phyloP scores from a whole-genome alignment of 1,140 invertebrate genomes.

The Lethocerus indicus region DNA sequence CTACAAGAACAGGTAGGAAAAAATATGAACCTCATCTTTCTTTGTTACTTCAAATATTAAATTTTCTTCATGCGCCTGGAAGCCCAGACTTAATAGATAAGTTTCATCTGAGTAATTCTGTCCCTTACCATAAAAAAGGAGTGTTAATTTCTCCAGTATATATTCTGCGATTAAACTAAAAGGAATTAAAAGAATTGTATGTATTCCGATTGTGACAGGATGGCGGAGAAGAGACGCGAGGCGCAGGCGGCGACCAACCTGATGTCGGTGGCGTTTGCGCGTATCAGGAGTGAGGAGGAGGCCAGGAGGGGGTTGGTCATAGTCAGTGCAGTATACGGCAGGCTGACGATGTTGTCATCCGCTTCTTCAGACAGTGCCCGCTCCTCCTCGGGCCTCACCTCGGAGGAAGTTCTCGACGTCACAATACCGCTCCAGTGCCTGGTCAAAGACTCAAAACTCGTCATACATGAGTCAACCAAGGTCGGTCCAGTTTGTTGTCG shows the following conservation, averaged over 20 bases:
- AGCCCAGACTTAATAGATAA: neutral
- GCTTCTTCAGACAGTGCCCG: neutral
- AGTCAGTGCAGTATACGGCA: constrained; percentile 66
- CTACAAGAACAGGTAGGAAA: constrained; percentile 46
- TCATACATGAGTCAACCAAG: constrained; percentile 73
- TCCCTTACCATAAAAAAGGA: neutral
- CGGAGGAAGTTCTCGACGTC: constrained; percentile 68
- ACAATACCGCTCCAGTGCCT: constrained; percentile 85
- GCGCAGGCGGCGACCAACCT: constrained; percentile 70
- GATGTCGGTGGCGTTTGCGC: constrained; percentile 67
- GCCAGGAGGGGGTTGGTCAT: constrained; percentile 69
- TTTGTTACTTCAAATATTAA: constrained; percentile 1
- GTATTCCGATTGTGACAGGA: constrained; percentile 26
- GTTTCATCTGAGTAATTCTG: neutral
- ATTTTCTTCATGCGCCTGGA: neutral
- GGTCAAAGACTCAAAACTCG: constrained; percentile 75
- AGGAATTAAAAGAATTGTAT: too few relatives aligned
- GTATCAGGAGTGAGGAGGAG: constrained; percentile 60
- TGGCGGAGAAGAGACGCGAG: constrained; percentile 63
- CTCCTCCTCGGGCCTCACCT: neutral
- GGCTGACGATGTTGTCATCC: constrained; percentile 23
- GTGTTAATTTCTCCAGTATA: neutral
- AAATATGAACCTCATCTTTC: too few relatives aligned
- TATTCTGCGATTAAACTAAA: neutral
- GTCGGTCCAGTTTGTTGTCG: too few relatives aligned